Conservation (phyloP, 2,797 vertebrate genomes). For the Sebastes trivittatus region DNA sequence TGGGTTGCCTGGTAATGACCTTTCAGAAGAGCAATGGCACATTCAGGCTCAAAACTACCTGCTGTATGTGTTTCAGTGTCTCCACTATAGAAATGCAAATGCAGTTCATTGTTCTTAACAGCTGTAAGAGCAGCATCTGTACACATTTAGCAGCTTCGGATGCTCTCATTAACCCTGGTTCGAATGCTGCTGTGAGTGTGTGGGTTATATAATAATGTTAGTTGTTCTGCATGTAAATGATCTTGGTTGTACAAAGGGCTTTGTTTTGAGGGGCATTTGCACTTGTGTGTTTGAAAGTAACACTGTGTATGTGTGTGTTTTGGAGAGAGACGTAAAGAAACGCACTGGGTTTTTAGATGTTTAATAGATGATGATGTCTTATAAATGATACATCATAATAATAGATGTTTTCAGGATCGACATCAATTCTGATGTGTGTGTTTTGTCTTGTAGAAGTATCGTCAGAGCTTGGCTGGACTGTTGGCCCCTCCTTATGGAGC, state of each 20-base stretch:
- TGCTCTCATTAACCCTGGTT: slow-evolving; percentile 39
- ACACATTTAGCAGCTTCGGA: slow-evolving; percentile 1
- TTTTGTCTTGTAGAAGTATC: slow-evolving; percentile 87
- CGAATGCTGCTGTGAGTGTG: slow-evolving; percentile 32
- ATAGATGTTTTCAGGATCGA: not conserved
- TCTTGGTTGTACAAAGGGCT: slow-evolving; percentile 72
- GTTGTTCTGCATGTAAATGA: slow-evolving; percentile 78
- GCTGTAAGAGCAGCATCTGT: slow-evolving; percentile 50
- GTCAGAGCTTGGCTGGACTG: slow-evolving; percentile 94
- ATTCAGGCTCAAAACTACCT: slow-evolving; percentile 7
- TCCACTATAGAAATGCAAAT: slow-evolving; percentile 1
- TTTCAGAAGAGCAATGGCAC: slow-evolving; percentile 28
- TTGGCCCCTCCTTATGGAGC: slow-evolving; percentile 97
- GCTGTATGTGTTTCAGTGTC: slow-evolving; percentile 12
- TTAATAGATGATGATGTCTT: slow-evolving; percentile 2
- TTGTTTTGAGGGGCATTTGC: slow-evolving; percentile 65
- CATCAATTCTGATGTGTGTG: not conserved
- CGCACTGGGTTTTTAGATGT: not conserved
- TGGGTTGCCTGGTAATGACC: slow-evolving; percentile 51
- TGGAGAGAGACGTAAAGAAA: not conserved
- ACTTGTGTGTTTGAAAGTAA: slow-evolving; percentile 11
- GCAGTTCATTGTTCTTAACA: slow-evolving; percentile 11
- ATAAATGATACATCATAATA: not conserved
- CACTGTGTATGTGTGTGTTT: not conserved
- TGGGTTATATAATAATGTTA: slow-evolving; percentile 67